Base-by-base conservation (phyloP, 1,140 invertebrate genomes). In the Drosophila ogumai region DNA sequence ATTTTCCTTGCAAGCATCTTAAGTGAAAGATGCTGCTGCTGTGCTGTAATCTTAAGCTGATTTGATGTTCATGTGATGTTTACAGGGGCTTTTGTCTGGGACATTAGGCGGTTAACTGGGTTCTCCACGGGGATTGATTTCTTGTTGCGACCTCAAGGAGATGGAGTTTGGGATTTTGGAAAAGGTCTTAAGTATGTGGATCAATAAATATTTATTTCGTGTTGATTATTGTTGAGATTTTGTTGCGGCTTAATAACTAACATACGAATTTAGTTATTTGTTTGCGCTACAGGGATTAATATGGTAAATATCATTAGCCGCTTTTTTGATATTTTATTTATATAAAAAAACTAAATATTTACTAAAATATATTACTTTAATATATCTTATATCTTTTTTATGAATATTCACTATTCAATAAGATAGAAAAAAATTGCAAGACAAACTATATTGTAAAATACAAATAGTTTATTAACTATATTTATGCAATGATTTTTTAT, bases 31-130 rank as follows among this genome's bases (percentile, higher is more conserved):
- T 41, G n/a, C 36, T 46, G 64, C 43, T 28, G 25, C 36, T 43
- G 28, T 32, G 50, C 47, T 75, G 71, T 76, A 77, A 68, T 76
- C 61, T 50, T 59, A 58, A 58, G 56, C 74, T 76, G 64, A 77
- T 78, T 68, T 58, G 43, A 69, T 68, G 74, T 69, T 76, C 60
- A 78, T 57, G 60, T 61, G 56, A 52, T 59, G 65, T 60, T 61
- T 61, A 69, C 63, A 61, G 49, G 55, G 63, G 47, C 55, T 60
- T 77, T 77, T 75, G 71, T 75, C 73, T 49, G 13, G 19, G 40
- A 65, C 43, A 38, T 69, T 57, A 68, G 64, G 41, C 36, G 54
- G 69, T 72, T 59, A 72, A 46, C 13, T 73, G 36, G 44, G 67
- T 25, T 72, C 43, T 72, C 44, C 44, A 50, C 54, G 34, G 22